Conservation (phyloP, 2,113 vertebrate species). For the Microcebus murinus region DNA sequence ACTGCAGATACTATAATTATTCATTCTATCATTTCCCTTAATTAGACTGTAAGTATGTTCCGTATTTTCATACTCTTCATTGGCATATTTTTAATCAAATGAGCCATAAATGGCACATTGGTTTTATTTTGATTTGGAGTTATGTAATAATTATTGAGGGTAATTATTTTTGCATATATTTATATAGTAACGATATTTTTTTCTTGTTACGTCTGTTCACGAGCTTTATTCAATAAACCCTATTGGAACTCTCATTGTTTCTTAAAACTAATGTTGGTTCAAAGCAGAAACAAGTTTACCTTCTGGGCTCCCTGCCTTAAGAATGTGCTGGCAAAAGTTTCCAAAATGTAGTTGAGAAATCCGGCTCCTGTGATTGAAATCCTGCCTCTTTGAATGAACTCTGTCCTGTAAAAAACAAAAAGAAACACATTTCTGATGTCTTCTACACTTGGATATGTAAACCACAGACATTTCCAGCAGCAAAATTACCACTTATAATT, state of each 20-base stretch:
- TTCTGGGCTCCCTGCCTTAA: constrained; percentile 79
- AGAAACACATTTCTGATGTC: constrained; percentile 6
- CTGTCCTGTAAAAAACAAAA: constrained; percentile 68
- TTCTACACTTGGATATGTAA: constrained; percentile 30
- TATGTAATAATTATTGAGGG: constrained; percentile 27
- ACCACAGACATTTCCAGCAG: constrained; percentile 38
- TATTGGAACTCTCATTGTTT: neutral
- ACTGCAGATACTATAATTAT: neutral
- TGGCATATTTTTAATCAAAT: constrained; percentile 38
- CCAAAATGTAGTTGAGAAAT: constrained; percentile 78
- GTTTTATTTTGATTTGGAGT: constrained; percentile 40
- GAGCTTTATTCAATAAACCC: neutral
- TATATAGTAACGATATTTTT: neutral
- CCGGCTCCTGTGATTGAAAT: constrained; percentile 79
- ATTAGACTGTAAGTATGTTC: neutral
- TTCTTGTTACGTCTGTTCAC: neutral
- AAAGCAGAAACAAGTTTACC: constrained; percentile 66
- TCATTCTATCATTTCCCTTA: constrained; percentile 35
- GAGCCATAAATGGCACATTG: neutral
- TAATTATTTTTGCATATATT: constrained; percentile 19
- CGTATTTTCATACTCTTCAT: constrained; percentile 19
- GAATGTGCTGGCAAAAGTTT: constrained; percentile 77
- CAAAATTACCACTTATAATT: constrained; percentile 12
- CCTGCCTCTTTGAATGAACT: constrained; percentile 77
- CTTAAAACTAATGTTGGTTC: constrained; percentile 38